These are phyloP conservation scores for Hypena proboscidalis DNA, from an alignment of 2,888 invertebrate genomes.

Conservation along the genomic window DNA sequence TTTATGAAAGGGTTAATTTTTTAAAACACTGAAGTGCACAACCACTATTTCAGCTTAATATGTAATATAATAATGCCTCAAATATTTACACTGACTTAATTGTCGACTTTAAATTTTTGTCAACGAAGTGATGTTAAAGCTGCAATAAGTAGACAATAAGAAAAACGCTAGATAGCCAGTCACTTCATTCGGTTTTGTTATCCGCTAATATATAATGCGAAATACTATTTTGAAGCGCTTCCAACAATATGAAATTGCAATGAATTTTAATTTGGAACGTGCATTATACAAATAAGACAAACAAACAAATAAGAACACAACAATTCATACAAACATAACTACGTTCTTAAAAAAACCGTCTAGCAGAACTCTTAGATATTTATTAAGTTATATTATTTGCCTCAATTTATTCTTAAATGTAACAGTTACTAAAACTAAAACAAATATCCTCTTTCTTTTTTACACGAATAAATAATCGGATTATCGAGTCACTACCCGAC, in stretches of 20 bases:
- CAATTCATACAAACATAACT: too few species aligned
- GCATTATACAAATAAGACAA: too few species aligned
- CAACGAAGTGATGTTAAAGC: constrained; percentile 5
- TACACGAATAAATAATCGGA: constrained; percentile 27
- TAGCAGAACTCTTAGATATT: too few species aligned
- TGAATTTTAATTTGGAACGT: too few species aligned
- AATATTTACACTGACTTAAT: neutral
- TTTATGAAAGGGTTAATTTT: too few species aligned
- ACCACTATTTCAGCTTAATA: constrained; percentile 1
- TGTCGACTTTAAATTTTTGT: constrained; percentile 1
- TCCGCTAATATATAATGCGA: neutral
- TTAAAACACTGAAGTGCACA: too few species aligned
- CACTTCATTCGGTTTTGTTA: neutral
- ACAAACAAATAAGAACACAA: too few species aligned
- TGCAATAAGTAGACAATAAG: constrained; percentile 4
- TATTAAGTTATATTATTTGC: too few species aligned
- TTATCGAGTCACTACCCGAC: constrained; percentile 48
- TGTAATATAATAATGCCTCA: neutral
- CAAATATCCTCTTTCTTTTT: neutral
- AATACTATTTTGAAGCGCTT: neutral
- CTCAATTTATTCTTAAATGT: too few species aligned
- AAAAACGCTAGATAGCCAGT: constrained; percentile 7
- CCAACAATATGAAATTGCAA: too few species aligned
- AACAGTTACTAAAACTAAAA: too few species aligned
- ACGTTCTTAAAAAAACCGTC: too few species aligned